Percentiles rank a stretch among this genome's conserved stretches.
These are phyloP conservation scores for Aphrocallistes beatrix DNA, from an alignment of 37 sponge, comb jelly and placozoan species.

Conservation along the genomic window DNA sequence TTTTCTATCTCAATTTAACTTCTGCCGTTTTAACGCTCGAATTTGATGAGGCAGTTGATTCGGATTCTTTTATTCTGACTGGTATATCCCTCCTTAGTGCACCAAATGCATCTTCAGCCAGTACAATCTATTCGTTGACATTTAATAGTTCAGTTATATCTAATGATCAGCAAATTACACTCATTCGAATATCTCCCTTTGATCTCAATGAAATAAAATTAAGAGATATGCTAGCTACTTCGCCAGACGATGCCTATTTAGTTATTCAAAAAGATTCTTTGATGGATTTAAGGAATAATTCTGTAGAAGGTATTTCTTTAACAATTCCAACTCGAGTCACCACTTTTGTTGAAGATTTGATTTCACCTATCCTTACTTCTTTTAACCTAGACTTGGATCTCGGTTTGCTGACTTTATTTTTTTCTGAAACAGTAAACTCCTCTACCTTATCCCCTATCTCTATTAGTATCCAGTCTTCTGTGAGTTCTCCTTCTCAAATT, in stretches of 20 bases:
- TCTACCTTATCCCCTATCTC: constrained; percentile 42
- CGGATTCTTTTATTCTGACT: constrained; percentile 25
- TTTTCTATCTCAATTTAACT: constrained; percentile 43
- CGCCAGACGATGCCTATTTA: constrained; percentile 28
- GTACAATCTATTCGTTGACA: constrained; percentile 29
- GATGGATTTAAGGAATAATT: constrained; percentile 31
- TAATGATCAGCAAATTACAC: constrained; percentile 1
- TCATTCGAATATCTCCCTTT: not conserved
- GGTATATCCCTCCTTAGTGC: constrained; percentile 32
- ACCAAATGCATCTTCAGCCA: constrained; percentile 31
- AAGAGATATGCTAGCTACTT: constrained; percentile 26
- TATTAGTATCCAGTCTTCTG: constrained; percentile 33
- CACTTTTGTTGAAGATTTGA: constrained; percentile 29
- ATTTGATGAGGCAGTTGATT: constrained; percentile 53
- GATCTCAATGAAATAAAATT: constrained; percentile 26
- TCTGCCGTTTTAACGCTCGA: constrained; percentile 35
- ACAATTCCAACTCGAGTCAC: constrained; percentile 15
- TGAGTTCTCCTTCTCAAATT: not conserved
- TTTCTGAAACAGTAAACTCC: constrained; percentile 71
- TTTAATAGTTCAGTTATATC: constrained; percentile 18
- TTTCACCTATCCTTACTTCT: constrained; percentile 29
- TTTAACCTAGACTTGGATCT: constrained; percentile 50
- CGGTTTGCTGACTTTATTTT: constrained; percentile 41
- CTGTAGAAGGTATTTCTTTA: not conserved
- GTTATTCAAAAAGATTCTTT: constrained; percentile 13